Evolutionary conservation across 2,888 invertebrate species (phyloP), one percentile per base, ranked within the genome.

Genomic region (Tinea semifulvella): DNA sequence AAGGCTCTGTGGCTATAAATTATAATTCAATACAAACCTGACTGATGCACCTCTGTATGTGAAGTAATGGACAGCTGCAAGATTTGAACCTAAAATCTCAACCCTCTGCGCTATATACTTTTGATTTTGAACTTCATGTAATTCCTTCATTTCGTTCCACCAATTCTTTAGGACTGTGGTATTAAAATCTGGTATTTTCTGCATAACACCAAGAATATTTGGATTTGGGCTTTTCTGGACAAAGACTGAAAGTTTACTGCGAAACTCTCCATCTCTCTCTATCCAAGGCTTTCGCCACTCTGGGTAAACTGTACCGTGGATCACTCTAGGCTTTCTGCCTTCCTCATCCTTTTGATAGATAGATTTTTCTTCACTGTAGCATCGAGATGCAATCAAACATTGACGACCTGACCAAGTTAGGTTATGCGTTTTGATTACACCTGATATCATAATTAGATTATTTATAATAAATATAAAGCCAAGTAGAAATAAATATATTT

Each of bases 1-100:
- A n/a, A n/a, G n/a, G n/a, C n/a, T n/a, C n/a, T n/a, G n/a, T n/a
- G n/a, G n/a, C n/a, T n/a, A n/a, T n/a, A n/a, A n/a, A n/a, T n/a
- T n/a, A n/a, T n/a, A n/a, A n/a, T n/a, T n/a, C n/a, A n/a, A 36
- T 46, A 45, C 42, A 57, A 62, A 75, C 82, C 88, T 91, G 1
- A 95, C 85, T 46, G 85, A 79, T 2, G 92, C 94, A n/a, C 87
- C 86, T 19, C 92, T 83, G 61, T 82, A 82, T 1, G 92, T 79
- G 40, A 96, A 72, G 65, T 96, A 96, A 74, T 95, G 92, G 6
- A 96, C 89, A 0, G 92, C 88, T 1, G 93, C 94, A 51, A 98
- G 69, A 65, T 98, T 93, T 25, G 87, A 74, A 0, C 96, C 96
- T 1, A 92, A 65, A 26, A 76, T 68, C 46, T 84, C 61, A 51